Conservation (phyloP, 2,888 invertebrate species). For the Lasius fuliginosus region DNA sequence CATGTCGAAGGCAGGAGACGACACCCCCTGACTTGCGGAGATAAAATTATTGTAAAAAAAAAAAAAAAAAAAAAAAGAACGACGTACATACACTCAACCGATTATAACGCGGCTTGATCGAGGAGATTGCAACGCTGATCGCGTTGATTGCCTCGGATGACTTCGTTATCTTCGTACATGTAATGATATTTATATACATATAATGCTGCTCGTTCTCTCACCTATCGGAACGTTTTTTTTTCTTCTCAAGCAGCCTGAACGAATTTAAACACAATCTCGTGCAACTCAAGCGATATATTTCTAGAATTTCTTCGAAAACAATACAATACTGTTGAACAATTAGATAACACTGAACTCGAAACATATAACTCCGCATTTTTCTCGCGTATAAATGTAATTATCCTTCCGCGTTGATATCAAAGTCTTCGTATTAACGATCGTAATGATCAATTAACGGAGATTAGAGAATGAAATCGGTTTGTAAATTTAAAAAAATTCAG, state of each 20-base stretch:
- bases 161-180: constrained; percentile 32
- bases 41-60: constrained; percentile 19
- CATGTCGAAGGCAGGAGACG: neutral
- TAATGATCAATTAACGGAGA: constrained; percentile 11
- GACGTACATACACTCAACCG: neutral
- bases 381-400: neutral
- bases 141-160: constrained; percentile 35
- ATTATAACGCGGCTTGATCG: constrained; percentile 23
- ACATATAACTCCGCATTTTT: neutral
- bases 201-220: neutral
- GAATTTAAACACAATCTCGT: neutral
- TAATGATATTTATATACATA: constrained; percentile 31
- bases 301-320: neutral
- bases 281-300: neutral
- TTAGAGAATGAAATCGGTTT: neutral
- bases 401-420: neutral
- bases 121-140: constrained; percentile 19
- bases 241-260: neutral
- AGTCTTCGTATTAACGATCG: neutral
- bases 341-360: constrained; percentile 5
- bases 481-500: neutral
- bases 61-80: neutral
- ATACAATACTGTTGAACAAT: neutral
- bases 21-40: constrained; percentile 20
- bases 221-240: neutral